A percentile compares a stretch with the other conserved stretches of the same genome.
Evolutionary conservation across 2,888 invertebrate species (phyloP).

Genomic region (Ormyrus labotus): DNA sequence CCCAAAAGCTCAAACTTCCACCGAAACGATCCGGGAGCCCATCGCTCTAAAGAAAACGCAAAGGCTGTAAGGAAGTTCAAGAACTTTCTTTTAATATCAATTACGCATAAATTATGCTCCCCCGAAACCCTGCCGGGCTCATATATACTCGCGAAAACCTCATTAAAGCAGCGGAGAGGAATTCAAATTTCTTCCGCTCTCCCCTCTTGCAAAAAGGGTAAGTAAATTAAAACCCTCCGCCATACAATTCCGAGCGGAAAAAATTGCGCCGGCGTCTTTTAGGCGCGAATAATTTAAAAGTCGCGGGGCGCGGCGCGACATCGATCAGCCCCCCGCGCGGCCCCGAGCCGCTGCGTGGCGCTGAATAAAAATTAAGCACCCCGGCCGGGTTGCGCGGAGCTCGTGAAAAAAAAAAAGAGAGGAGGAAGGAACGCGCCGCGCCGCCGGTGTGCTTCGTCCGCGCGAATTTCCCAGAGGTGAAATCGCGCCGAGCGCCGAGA

Average conservation of each 20-base stretch:
- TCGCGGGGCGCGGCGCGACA: slow-evolving; percentile 7
- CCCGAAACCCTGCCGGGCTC: neutral
- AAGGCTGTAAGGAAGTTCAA: no score
- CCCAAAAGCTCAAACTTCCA: no score
- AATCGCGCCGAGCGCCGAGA: slow-evolving; percentile 7
- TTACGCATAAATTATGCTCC: slow-evolving; percentile 25
- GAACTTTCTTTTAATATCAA: slow-evolving; percentile 28
- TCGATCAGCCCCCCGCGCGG: slow-evolving; percentile 28
- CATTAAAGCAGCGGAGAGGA: slow-evolving; percentile 25
- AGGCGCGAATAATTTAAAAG: slow-evolving; percentile 37
- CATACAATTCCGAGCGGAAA: slow-evolving; percentile 19
- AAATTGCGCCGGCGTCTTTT: slow-evolving; percentile 32
- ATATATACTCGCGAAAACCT: slow-evolving; percentile 15
- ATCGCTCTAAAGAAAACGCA: no score
- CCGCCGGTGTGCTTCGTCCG: neutral
- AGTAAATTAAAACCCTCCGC: slow-evolving; percentile 35
- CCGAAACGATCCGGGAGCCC: no score
- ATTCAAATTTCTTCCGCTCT: slow-evolving; percentile 21
- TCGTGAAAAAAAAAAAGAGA: neutral
- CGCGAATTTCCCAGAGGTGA: slow-evolving; percentile 42
- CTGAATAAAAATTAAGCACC: slow-evolving; percentile 29
- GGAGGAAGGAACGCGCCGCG: neutral
- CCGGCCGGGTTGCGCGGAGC: neutral
- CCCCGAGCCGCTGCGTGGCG: neutral
- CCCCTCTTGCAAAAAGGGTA: neutral